Evolutionary conservation across 2,888 invertebrate species (phyloP).

Genomic region (Sinelater perroti): DNA sequence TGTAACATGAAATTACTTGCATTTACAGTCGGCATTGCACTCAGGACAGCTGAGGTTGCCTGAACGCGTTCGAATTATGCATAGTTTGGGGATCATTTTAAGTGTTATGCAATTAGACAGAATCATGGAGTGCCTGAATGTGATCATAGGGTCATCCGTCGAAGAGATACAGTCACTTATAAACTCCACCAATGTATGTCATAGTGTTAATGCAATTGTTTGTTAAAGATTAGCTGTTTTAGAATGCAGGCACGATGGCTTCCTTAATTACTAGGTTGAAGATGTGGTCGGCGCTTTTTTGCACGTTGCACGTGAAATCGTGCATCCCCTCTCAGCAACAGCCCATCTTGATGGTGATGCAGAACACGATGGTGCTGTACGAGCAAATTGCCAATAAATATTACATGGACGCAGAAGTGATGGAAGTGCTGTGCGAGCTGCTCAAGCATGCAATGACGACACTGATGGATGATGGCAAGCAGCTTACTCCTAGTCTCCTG

Average conservation of each 20-base stretch:
- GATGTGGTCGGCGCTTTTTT: conserved; percentile 71
- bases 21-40: conserved; percentile 63
- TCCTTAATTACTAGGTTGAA: conserved; percentile 70
- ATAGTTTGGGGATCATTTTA: conserved; percentile 76
- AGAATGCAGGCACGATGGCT: conserved; percentile 63
- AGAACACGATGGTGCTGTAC: conserved; percentile 71
- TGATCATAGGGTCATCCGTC: conserved; percentile 73
- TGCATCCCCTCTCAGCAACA: conserved; percentile 55
- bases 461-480: conserved; percentile 74
- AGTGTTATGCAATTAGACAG: conserved; percentile 71
- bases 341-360: conserved; percentile 68
- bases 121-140: conserved; percentile 74
- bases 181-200: conserved; percentile 62
- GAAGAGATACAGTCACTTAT: conserved; percentile 68
- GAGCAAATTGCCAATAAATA: conserved; percentile 69
- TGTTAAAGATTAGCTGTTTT: conserved; percentile 16
- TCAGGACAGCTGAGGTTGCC: conserved; percentile 69
- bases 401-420: conserved; percentile 69
- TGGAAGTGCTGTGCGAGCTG: conserved; percentile 77
- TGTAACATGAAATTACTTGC: no score
- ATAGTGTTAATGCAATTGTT: conserved; percentile 16
- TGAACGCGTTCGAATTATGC: conserved; percentile 79
- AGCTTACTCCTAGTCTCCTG: conserved; percentile 72
- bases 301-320: conserved; percentile 62
- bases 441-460: conserved; percentile 78